These are phyloP conservation scores for Alosa sapidissima DNA, from an alignment of 2,797 vertebrate species.

Conservation along the genomic window DNA sequence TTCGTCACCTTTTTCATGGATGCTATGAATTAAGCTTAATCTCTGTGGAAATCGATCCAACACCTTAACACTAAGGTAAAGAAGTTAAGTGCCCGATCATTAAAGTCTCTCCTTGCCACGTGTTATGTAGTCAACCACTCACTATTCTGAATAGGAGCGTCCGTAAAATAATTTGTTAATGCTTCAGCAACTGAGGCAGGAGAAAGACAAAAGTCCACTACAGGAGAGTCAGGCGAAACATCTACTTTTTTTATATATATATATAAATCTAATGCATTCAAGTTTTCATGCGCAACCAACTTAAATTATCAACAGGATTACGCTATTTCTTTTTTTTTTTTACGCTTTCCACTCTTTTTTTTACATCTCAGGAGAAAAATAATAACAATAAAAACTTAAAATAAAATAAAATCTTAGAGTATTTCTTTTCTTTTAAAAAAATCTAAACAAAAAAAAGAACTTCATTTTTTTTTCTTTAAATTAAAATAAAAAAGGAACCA, in stretches of 20 bases:
- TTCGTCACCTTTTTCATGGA: not conserved
- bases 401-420: conserved; percentile 58
- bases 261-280: conserved; percentile 79
- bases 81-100: conserved; percentile 81
- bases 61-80: conserved; percentile 60
- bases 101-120: conserved; percentile 66
- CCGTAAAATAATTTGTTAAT: conserved; percentile 72
- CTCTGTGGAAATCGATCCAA: conserved; percentile 62
- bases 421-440: conserved; percentile 18
- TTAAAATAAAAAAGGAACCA: conserved; percentile 65
- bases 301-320: conserved; percentile 73
- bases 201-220: conserved; percentile 67
- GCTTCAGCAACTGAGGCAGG: conserved; percentile 73
- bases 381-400: conserved; percentile 53
- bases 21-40: conserved; percentile 8
- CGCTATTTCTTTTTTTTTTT: conserved; percentile 59
- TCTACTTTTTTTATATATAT: conserved; percentile 52
- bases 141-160: conserved; percentile 69
- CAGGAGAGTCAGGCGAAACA: conserved; percentile 74
- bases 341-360: conserved; percentile 46
- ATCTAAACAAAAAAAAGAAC: conserved; percentile 9
- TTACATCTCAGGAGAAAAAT: conserved; percentile 46
- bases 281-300: conserved; percentile 79
- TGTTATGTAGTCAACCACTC: conserved; percentile 65
- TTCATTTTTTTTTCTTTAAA: conserved; percentile 21